Percentiles rank a stretch among this genome's conserved stretches.
These are phyloP conservation scores for Thermophis baileyi DNA, from an alignment of 2,113 vertebrate genomes.

Conservation along the genomic window DNA sequence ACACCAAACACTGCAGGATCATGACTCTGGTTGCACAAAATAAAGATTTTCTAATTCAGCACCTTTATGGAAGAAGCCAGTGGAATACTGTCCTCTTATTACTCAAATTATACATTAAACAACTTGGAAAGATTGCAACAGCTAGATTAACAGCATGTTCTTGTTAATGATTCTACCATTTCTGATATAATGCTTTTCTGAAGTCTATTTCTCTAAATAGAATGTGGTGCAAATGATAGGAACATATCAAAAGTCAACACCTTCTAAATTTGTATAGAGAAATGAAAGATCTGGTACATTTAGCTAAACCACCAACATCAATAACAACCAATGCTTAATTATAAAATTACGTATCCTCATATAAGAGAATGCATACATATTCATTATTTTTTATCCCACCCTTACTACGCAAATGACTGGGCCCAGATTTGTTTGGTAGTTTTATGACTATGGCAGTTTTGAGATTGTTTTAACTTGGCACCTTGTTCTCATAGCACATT, in stretches of 20 bases:
- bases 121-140: background rate
- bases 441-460: background rate
- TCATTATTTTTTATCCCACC: background rate
- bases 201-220: background rate
- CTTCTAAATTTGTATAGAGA: background rate
- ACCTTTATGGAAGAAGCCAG: background rate
- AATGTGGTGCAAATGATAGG: background rate
- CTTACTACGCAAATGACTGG: background rate
- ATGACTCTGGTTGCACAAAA: background rate
- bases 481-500: background rate
- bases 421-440: background rate
- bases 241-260: background rate
- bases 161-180: background rate
- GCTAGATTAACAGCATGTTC: background rate
- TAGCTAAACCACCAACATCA: background rate
- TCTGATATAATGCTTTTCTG: background rate
- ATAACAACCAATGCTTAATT: background rate
- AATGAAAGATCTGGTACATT: background rate
- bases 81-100: background rate
- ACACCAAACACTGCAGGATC: conserved; percentile 27
- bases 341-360: background rate
- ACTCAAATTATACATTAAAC: background rate
- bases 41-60: conserved; percentile 18
- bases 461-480: background rate
- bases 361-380: background rate